Conservation (phyloP, 2,797 vertebrate genomes). For the Ptychadena robeensis region DNA sequence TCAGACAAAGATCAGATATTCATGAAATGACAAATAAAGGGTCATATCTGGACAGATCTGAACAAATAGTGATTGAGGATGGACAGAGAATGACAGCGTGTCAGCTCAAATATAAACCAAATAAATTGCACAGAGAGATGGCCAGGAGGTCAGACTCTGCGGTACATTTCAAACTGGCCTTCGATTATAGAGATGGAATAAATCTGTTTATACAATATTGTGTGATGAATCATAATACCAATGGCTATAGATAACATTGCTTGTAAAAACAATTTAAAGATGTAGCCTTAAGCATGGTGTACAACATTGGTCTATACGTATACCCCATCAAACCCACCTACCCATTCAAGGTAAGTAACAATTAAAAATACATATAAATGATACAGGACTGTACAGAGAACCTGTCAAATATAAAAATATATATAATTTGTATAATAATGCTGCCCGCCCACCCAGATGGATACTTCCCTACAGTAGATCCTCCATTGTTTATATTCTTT, state of each 20-base stretch:
- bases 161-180: conserved; percentile 14
- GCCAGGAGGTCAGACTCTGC: conserved; percentile 42
- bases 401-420: no score
- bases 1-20: conserved; percentile 53
- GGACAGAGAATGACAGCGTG: conserved; percentile 60
- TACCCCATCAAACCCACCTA: neutral
- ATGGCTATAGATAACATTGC: neutral
- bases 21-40: conserved; percentile 47
- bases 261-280: neutral
- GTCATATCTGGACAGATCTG: conserved; percentile 58
- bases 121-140: conserved; percentile 46
- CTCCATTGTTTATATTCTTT: no score
- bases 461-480: no score
- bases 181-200: conserved; percentile 31
- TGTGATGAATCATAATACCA: neutral
- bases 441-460: no score
- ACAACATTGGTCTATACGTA: neutral
- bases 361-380: no score
- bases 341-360: no score
- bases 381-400: no score
- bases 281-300: no score
- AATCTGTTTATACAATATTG: conserved; percentile 25
- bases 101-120: conserved; percentile 59
- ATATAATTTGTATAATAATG: no score
- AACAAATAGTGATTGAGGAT: conserved; percentile 61